These are phyloP conservation scores for Drosophila nr. perissopoda DNA, from an alignment of 2,888 invertebrate species.

Conservation along the genomic window DNA sequence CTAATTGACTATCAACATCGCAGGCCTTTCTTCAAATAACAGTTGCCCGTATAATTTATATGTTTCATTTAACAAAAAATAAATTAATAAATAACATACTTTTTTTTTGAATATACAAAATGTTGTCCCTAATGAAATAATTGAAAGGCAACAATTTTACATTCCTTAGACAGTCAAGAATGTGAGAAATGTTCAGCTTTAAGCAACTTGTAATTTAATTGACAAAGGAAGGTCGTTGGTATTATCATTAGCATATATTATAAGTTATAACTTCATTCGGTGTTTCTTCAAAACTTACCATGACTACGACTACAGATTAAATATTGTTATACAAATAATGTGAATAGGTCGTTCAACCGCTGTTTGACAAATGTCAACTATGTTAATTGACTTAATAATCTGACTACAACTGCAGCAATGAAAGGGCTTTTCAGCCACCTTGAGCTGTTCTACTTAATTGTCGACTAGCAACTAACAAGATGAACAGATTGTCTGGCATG, in stretches of 20 bases:
- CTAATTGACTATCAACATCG: neutral
- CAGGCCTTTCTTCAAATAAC: too few species aligned
- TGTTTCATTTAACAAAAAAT: too few species aligned
- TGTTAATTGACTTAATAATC: neutral
- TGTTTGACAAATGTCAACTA: conserved; percentile 9
- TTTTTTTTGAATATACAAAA: neutral
- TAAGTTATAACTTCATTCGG: neutral
- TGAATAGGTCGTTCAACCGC: conserved; percentile 37
- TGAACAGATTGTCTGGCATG: conserved; percentile 4
- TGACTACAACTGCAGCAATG: neutral
- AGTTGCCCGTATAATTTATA: neutral
- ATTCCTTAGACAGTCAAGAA: neutral
- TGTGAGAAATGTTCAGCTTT: neutral
- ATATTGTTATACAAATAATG: neutral
- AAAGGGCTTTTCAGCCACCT: conserved; percentile 1
- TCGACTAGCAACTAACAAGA: conserved; percentile 16
- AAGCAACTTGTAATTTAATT: neutral
- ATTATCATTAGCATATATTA: neutral
- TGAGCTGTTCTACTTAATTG: neutral
- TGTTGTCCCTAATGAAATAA: neutral
- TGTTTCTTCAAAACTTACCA: neutral
- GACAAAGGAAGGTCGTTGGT: neutral
- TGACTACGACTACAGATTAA: neutral
- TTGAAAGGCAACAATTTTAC: too few species aligned
- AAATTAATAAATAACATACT: neutral